Conservation (phyloP, 1,140 invertebrate genomes). For the Centruroides vittatus region DNA sequence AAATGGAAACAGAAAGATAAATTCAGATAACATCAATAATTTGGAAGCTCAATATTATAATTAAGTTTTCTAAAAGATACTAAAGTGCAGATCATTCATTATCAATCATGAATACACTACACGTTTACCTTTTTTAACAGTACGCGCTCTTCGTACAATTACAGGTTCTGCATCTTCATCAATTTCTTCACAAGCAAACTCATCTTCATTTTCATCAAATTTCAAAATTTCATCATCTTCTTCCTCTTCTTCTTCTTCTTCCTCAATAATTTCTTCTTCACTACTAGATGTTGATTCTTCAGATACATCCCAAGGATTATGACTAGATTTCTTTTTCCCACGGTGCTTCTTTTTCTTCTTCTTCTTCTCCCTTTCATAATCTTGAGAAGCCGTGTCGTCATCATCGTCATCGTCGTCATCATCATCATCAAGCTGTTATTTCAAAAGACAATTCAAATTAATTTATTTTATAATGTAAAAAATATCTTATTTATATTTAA, state of each 20-base stretch:
- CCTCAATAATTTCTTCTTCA: neutral
- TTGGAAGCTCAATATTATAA: no score
- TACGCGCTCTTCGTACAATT: slow-evolving; percentile 43
- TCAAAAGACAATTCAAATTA: neutral
- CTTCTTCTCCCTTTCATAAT: slow-evolving; percentile 5
- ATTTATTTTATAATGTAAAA: no score
- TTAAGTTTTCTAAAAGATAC: no score
- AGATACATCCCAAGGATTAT: slow-evolving; percentile 12
- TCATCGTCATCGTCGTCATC: neutral
- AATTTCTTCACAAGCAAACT: slow-evolving; percentile 24
- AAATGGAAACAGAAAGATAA: no score
- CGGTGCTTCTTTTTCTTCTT: neutral
- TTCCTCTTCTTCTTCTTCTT: slow-evolving; percentile 15
- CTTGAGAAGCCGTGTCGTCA: neutral
- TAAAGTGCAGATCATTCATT: neutral
- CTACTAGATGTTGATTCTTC: slow-evolving; percentile 5
- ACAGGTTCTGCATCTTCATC: slow-evolving; percentile 32
- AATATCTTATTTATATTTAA: no score
- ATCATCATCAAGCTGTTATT: slow-evolving; percentile 2
- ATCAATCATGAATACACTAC: slow-evolving; percentile 1
- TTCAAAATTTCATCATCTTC: slow-evolving; percentile 18
- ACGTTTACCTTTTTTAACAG: slow-evolving; percentile 41
- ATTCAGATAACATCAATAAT: no score
- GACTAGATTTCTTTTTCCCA: neutral
- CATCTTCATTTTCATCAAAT: slow-evolving; percentile 22